Conservation (phyloP, 2,797 vertebrate genomes). For the Chaetophractus vellerosus region DNA sequence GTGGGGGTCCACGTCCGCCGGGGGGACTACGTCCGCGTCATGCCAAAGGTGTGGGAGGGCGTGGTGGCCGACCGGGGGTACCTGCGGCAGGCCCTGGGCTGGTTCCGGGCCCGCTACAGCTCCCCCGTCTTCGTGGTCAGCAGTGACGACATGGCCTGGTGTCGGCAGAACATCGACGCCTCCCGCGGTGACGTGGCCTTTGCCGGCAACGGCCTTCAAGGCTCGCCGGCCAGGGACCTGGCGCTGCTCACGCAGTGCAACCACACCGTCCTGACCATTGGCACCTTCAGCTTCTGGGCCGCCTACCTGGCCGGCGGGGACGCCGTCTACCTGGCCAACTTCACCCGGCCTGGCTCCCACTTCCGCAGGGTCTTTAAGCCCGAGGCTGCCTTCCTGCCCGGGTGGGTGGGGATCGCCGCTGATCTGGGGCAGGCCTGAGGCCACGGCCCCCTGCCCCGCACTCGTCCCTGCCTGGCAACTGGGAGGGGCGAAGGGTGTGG, state of each 20-base stretch:
- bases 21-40: constrained; percentile 86
- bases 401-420: constrained; percentile 86
- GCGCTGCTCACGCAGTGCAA: constrained; percentile 87
- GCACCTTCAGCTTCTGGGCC: constrained; percentile 88
- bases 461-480: rapidly evolving
- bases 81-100: constrained; percentile 84
- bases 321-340: constrained; percentile 87
- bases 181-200: constrained; percentile 86
- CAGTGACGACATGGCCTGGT: constrained; percentile 88
- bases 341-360: constrained; percentile 82
- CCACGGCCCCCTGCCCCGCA: neutral
- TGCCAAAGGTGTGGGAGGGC: constrained; percentile 86
- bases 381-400: constrained; percentile 82
- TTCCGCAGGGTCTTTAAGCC: constrained; percentile 84
- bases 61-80: constrained; percentile 87
- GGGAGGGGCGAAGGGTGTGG: rapidly evolving
- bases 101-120: constrained; percentile 82
- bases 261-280: constrained; percentile 88
- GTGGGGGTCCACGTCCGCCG: constrained; percentile 87
- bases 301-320: constrained; percentile 85
- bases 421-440: constrained; percentile 48
- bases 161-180: constrained; percentile 78
- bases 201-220: constrained; percentile 79
- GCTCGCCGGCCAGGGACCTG: constrained; percentile 84
- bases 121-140: constrained; percentile 86